Conservation (phyloP, 1,140 invertebrate species). For the Neelides sp. region DNA sequence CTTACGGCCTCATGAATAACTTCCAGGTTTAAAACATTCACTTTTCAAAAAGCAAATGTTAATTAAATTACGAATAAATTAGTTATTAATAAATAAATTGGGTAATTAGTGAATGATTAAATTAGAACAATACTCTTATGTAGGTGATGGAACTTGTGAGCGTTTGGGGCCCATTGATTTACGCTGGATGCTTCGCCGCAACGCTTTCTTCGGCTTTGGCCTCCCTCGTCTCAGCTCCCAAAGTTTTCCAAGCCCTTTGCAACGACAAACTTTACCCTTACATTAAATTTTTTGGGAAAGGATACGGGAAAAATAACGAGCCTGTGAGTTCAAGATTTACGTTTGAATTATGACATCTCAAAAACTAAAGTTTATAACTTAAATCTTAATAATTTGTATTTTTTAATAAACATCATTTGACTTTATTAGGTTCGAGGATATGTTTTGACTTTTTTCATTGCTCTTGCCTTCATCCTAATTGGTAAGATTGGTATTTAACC, state of each 20-base stretch:
- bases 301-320: constrained; percentile 46
- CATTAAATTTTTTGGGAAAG: constrained; percentile 47
- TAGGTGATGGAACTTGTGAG: constrained; percentile 40
- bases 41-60: not conserved
- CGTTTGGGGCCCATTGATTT: constrained; percentile 40
- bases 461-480: constrained; percentile 43
- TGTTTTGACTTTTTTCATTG: constrained; percentile 45
- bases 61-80: constrained; percentile 35
- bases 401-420: not conserved
- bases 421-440: constrained; percentile 46
- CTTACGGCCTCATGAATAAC: constrained; percentile 67
- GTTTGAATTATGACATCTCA: constrained; percentile 45
- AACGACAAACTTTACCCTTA: constrained; percentile 51
- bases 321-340: too few relatives aligned
- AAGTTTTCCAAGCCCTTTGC: constrained; percentile 47
- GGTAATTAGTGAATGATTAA: constrained; percentile 28
- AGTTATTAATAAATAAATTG: constrained; percentile 27
- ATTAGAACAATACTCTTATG: constrained; percentile 20
- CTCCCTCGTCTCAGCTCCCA: constrained; percentile 48
- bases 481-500: constrained; percentile 36
- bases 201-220: constrained; percentile 50
- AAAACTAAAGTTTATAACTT: constrained; percentile 44
- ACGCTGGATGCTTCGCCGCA: constrained; percentile 47
- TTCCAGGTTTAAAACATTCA: constrained; percentile 47
- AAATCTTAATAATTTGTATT: constrained; percentile 41